These are phyloP conservation scores for Malurus elegans DNA, from an alignment of 2,113 vertebrate genomes.

Conservation along the genomic window DNA sequence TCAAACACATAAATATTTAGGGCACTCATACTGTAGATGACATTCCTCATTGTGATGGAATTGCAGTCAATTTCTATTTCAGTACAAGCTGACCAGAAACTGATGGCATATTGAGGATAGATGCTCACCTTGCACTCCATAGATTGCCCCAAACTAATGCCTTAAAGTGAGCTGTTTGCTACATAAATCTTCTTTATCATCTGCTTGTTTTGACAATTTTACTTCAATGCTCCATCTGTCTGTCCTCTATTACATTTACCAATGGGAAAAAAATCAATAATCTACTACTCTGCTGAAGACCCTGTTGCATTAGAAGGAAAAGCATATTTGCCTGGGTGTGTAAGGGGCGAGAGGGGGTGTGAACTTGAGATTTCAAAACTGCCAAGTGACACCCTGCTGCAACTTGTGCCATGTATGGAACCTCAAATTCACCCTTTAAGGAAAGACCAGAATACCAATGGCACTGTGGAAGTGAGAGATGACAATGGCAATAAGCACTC, in stretches of 20 bases:
- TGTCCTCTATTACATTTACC: not conserved
- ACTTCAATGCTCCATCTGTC: not conserved
- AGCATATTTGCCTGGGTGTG: rapidly evolving
- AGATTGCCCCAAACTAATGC: not conserved
- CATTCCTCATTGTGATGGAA: not conserved
- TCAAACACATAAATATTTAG: not conserved
- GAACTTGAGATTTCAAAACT: not conserved
- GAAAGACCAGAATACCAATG: not conserved
- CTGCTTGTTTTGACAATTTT: not conserved
- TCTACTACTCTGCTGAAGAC: not conserved
- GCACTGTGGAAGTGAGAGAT: not conserved
- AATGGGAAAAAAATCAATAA: not conserved
- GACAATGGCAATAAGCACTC: not conserved
- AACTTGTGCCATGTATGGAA: not conserved
- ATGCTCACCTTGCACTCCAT: not conserved
- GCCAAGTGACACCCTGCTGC: not conserved
- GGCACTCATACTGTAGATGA: not conserved
- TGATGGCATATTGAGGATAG: not conserved
- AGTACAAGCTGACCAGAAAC: not conserved
- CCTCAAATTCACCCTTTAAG: not conserved
- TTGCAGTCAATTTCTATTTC: constrained; percentile 2
- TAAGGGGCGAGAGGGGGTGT: not conserved
- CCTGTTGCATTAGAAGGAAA: not conserved
- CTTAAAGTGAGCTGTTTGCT: not conserved
- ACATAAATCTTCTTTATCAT: constrained; percentile 24